Conservation (phyloP, 1,140 invertebrate genomes). For the Phymastichus coffea region DNA sequence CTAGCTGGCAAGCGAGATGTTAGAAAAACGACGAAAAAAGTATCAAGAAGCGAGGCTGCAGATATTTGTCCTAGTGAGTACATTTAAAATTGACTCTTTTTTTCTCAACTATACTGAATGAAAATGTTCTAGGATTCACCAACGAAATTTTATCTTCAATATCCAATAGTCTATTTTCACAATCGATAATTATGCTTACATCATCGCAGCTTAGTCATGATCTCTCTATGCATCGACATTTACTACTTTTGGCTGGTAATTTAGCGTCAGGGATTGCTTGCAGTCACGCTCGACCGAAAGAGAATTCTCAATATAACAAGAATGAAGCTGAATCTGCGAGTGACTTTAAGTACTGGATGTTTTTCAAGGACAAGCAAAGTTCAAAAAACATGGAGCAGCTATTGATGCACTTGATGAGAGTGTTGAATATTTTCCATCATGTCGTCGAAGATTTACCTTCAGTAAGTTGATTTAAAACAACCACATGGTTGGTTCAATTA, state of each 20-base stretch:
- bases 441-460: conserved; percentile 69
- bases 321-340: conserved; percentile 1
- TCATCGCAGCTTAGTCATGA: conserved; percentile 65
- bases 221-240: conserved; percentile 63
- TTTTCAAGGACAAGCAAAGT: conserved; percentile 57
- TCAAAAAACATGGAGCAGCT: conserved; percentile 62
- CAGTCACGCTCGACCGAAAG: conserved; percentile 38
- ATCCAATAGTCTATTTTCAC: conserved; percentile 52
- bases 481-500: neutral
- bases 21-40: conserved; percentile 3
- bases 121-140: conserved; percentile 1
- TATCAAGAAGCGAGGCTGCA: conserved; percentile 4
- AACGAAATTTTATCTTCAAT: conserved; percentile 37
- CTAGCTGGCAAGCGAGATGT: conserved; percentile 25
- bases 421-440: conserved; percentile 75
- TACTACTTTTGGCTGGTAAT: conserved; percentile 66
- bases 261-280: conserved; percentile 62
- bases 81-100: too few relatives aligned
- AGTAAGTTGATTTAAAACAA: neutral
- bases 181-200: conserved; percentile 57
- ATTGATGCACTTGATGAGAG: conserved; percentile 66
- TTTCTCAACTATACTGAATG: neutral
- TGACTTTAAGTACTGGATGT: conserved; percentile 55
- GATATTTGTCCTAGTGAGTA: neutral
- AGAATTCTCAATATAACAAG: neutral